Evolutionary conservation across 2,797 vertebrate species (phyloP), one percentile per base, ranked within the genome.

Genomic region (Muraenolepis orangiensis): DNA sequence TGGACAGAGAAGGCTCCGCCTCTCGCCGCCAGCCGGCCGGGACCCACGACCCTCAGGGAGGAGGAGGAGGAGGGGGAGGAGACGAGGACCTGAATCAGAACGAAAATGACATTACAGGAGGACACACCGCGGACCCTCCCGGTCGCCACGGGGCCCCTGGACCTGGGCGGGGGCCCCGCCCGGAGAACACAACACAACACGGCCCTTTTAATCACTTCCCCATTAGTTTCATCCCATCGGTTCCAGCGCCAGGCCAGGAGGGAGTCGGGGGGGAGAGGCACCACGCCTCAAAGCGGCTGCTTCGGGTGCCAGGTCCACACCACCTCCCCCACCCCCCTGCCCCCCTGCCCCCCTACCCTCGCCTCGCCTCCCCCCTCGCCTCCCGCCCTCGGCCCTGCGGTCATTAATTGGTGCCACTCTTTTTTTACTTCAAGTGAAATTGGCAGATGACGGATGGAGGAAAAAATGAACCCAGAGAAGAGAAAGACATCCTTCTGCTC

Each of bases 201-300:
- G 93, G 95, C 95, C 95, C 98, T 92, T 97, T 98, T 96, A 93
- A 95, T 91, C 85, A 96, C 92, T 94, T 94, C 95, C 94, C 92
- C 92, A 94, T 95, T 96, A 96, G 95, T 97, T 95, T 95, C 94
- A 95, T 97, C 95, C 95, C 92, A 97, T 98, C 97, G 97, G 93
- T 93, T 94, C 93, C 92, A 92, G 93, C 92, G 89, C 92, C 93
- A 93, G 95, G 66, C 28, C 8, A 88, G 89, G 92, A 88, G n/a
- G n/a, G 92, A 91, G 73, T 91, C 85, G 86, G 91, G 13, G 90
- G 89, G 92, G 92, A 82, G 92, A 95, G 94, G 93, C 94, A 95
- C 94, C 93, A 96, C 94, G 95, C 95, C 93, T 95, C 95, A 95
- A 96, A 97, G 94, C 94, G 93, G 93, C 92, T 89, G 85, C n/a